Base-by-base conservation (phyloP, 2,888 invertebrate genomes). In the Dioctria linearis region DNA sequence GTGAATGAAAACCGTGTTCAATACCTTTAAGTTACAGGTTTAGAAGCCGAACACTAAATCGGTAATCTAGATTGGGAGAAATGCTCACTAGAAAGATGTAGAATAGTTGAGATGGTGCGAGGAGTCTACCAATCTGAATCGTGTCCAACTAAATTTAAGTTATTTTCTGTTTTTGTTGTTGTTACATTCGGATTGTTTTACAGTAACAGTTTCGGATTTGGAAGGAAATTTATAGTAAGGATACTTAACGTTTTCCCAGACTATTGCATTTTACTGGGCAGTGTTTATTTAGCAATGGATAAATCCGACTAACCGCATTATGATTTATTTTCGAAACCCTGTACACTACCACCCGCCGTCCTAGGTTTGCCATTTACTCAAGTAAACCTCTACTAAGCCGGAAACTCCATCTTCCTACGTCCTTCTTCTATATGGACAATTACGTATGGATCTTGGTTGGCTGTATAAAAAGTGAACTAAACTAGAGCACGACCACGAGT, bases 381-480 rank as follows among this genome's bases (percentile, higher is more conserved):
- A 59, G 59, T 25, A 25, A 25, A 25, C 25, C 40, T 54, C 54
- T 51, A 39, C 39, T 3, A 40, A 71, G 54, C 54, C 42, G 42
- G 37, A 71, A 51, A 71, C 54, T 43, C 51, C n/a, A 69, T 46
- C 69, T 37, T 69, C 69, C 69, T 37, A 49, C 43, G 8, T 11
- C 51, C 6, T 51, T 51, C 51, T 9, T 11, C 11, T 51, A 51
- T 8, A 25, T 57, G 11, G 57, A 11, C 5, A 57, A 51, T 9
- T 9, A 9, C 51, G n/a, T 25, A n/a, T 39, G 46, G 49, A 11
- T 43, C 42, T 25, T 63, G 4, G 59, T 42, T 9, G 40, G 76
- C 13, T 3, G 39, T 57, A 75, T 75, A 75, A 75, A 76, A 78
- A 71, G 46, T 54, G 71, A 80, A 78, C 78, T 54, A 42, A 66